Evolutionary conservation across 2,797 vertebrate species (phyloP).

Genomic region (Amblyopsis hoosieri): DNA sequence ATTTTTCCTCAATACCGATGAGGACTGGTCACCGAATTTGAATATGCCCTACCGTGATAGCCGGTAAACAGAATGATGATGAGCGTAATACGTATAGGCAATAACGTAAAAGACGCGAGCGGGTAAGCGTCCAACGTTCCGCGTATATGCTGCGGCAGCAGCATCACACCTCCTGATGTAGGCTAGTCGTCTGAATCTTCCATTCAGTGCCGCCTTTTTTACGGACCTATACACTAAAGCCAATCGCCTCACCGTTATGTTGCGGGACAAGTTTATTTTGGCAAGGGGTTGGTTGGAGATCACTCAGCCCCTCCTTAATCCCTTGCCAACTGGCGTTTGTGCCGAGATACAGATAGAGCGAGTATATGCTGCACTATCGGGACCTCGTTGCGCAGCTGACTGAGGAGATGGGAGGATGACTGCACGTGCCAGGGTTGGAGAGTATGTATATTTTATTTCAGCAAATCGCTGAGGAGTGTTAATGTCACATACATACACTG

Average conservation of each 20-base stretch:
- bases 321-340: background rate
- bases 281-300: conserved; percentile 32
- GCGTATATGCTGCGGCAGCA: conserved; percentile 54
- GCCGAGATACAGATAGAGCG: background rate
- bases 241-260: conserved; percentile 3
- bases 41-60: conserved; percentile 40
- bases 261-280: conserved; percentile 48
- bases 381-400: conserved; percentile 19
- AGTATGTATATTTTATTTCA: conserved; percentile 12
- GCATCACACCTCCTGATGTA: conserved; percentile 14
- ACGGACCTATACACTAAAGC: background rate
- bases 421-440: conserved; percentile 5
- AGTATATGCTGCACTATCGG: background rate
- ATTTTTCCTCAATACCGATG: background rate
- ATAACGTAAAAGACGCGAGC: conserved; percentile 60
- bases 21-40: conserved; percentile 17
- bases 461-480: conserved; percentile 1
- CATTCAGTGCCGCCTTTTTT: background rate
- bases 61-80: conserved; percentile 27
- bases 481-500: no score
- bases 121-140: conserved; percentile 38
- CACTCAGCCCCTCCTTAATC: conserved; percentile 6
- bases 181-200: conserved; percentile 7
- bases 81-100: conserved; percentile 52
- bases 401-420: conserved; percentile 3